Evolutionary conservation across 2,113 vertebrate species (phyloP).

Genomic region (Meriones unguiculatus): DNA sequence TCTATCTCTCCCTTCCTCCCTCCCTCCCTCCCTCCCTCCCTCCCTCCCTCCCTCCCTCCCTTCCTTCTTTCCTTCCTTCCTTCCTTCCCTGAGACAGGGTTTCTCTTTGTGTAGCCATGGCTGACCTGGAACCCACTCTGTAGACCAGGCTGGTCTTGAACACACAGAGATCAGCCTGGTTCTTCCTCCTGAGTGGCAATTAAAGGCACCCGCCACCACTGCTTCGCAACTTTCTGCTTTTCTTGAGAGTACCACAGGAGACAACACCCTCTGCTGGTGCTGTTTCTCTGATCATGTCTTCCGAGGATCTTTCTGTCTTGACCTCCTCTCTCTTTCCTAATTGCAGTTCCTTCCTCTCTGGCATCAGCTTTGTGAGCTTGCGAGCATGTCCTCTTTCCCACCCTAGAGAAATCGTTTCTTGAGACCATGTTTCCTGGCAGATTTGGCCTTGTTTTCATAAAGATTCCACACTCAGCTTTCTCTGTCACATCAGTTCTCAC

Average conservation of each 20-base stretch:
- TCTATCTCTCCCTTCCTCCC: too few species aligned
- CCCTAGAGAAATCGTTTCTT: neutral
- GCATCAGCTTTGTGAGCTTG: neutral
- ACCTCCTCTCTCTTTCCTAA: neutral
- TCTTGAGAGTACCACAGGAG: too few species aligned
- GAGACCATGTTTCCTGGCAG: neutral
- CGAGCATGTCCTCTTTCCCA: neutral
- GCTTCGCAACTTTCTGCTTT: neutral
- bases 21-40: too few species aligned
- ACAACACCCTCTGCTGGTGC: neutral
- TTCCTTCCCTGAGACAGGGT: too few species aligned
- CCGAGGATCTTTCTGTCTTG: neutral
- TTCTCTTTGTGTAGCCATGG: too few species aligned
- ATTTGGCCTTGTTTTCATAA: neutral
- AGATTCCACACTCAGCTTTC: neutral
- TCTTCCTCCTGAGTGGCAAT: too few species aligned
- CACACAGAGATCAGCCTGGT: too few species aligned
- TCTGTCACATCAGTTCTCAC: neutral
- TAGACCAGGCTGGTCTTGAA: too few species aligned
- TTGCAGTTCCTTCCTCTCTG: neutral
- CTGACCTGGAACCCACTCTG: too few species aligned
- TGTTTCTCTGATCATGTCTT: neutral
- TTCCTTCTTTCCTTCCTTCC: too few species aligned
- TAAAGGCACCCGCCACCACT: too few species aligned
- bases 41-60: too few species aligned